Conservation (phyloP, 2,113 vertebrate species). For the Pseudorhombus dupliciocellatus region DNA sequence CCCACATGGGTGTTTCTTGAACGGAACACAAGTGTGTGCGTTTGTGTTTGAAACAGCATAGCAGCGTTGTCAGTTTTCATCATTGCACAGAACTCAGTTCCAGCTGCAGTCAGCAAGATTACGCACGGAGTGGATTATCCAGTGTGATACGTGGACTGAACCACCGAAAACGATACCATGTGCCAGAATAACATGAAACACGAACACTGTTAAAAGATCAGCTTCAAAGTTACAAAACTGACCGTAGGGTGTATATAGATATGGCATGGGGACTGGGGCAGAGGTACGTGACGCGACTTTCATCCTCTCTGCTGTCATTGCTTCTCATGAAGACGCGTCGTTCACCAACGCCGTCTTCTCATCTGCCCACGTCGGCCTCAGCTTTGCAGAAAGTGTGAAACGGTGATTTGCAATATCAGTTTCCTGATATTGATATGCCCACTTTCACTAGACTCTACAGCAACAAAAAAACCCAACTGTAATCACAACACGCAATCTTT, state of each 20-base stretch:
- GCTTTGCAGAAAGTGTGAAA: background rate
- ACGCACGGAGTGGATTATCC: conserved; percentile 8
- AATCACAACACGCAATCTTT: background rate
- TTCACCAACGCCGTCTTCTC: no score
- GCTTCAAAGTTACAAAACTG: background rate
- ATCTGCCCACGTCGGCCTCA: background rate
- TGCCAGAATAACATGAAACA: background rate
- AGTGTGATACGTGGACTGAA: background rate
- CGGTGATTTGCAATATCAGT: background rate
- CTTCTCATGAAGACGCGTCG: background rate
- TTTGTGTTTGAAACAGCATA: background rate
- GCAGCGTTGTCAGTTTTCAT: conserved; percentile 25
- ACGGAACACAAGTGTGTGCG: background rate
- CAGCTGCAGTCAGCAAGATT: conserved; percentile 17
- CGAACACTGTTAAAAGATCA: background rate
- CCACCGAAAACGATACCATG: background rate
- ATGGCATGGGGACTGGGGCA: background rate
- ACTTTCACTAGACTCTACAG: background rate
- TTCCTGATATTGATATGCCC: background rate
- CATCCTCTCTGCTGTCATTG: background rate
- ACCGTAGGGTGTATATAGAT: no score
- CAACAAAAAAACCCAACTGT: background rate
- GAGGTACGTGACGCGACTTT: background rate
- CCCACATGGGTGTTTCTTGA: conserved; percentile 18
- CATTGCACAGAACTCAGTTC: background rate